Percentiles rank a stretch among this genome's conserved stretches.
phyloP scores from a whole-genome alignment of 2,888 invertebrate genomes.

The Drosophila quinaria region DNA sequence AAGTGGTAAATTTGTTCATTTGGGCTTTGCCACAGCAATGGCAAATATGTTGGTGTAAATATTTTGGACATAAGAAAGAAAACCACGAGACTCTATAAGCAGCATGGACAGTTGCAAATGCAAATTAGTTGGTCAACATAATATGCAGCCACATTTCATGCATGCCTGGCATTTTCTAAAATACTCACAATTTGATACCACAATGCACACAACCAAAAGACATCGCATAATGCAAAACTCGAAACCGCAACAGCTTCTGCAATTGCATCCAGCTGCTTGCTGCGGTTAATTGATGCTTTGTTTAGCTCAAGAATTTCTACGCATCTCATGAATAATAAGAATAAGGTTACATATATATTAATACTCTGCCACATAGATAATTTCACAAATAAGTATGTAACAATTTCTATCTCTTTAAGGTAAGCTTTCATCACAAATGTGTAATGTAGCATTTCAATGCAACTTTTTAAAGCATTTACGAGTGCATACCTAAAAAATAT shows the following conservation, averaged over 20 bases:
- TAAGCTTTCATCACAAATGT: neutral
- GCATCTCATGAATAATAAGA: conserved; percentile 33
- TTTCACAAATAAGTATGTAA: neutral
- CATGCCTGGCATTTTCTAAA: conserved; percentile 44
- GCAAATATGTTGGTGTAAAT: conserved; percentile 12
- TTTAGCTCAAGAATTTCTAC: conserved; percentile 26
- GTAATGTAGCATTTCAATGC: neutral
- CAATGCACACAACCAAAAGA: conserved; percentile 28
- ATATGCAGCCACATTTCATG: conserved; percentile 69
- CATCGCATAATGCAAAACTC: conserved; percentile 43
- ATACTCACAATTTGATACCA: conserved; percentile 13
- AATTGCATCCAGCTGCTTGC: conserved; percentile 17
- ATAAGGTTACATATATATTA: neutral
- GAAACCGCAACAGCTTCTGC: conserved; percentile 38
- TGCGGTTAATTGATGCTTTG: conserved; percentile 40
- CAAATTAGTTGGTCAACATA: conserved; percentile 67
- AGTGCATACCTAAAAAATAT: too few species aligned
- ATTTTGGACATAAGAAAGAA: conserved; percentile 24
- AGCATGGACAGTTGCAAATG: conserved; percentile 52
- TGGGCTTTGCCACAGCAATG: neutral
- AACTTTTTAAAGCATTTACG: too few species aligned
- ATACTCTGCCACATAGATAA: conserved; percentile 7
- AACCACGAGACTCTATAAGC: conserved; percentile 50
- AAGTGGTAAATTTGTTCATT: conserved; percentile 13
- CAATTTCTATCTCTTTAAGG: neutral